Evolutionary conservation across 2,888 invertebrate species (phyloP).

Genomic region (Strigamia transsilvanica): DNA sequence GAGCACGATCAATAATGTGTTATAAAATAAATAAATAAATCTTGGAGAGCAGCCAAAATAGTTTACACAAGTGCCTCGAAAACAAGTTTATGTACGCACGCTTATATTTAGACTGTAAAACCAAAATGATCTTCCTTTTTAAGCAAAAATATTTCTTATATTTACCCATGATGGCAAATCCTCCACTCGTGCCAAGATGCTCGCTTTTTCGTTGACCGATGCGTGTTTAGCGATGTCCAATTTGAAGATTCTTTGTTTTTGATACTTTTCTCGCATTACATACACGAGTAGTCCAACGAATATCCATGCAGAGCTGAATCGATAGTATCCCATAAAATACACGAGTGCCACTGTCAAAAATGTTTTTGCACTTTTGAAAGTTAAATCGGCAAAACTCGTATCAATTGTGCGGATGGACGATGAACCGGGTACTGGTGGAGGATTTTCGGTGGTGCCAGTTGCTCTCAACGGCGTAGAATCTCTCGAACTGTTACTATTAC

Average conservation of each 20-base stretch:
- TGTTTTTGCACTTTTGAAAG: constrained; percentile 37
- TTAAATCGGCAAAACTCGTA: constrained; percentile 21
- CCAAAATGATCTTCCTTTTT: neutral
- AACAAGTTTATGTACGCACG: neutral
- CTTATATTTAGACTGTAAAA: too few species aligned
- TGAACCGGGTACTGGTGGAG: neutral
- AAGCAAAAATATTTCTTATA: constrained; percentile 54
- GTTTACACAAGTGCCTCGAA: neutral
- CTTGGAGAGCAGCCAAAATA: constrained; percentile 14
- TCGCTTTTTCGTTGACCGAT: constrained; percentile 81
- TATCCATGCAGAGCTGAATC: constrained; percentile 85
- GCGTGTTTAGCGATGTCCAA: constrained; percentile 81
- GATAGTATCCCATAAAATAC: constrained; percentile 61
- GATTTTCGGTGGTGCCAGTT: too few species aligned
- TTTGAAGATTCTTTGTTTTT: constrained; percentile 76
- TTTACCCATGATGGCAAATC: constrained; percentile 94
- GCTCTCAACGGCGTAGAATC: neutral
- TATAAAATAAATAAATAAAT: constrained; percentile 39
- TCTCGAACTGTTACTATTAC: neutral
- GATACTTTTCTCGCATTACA: constrained; percentile 81
- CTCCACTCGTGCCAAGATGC: constrained; percentile 84
- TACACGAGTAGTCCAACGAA: constrained; percentile 81
- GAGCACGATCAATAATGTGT: constrained; percentile 1
- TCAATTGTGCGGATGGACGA: constrained; percentile 10
- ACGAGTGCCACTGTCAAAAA: constrained; percentile 50